Percentiles rank a stretch among this genome's conserved stretches.
Conservation (phyloP, 2,113 vertebrate species). For the Polyodon spathula region DNA sequence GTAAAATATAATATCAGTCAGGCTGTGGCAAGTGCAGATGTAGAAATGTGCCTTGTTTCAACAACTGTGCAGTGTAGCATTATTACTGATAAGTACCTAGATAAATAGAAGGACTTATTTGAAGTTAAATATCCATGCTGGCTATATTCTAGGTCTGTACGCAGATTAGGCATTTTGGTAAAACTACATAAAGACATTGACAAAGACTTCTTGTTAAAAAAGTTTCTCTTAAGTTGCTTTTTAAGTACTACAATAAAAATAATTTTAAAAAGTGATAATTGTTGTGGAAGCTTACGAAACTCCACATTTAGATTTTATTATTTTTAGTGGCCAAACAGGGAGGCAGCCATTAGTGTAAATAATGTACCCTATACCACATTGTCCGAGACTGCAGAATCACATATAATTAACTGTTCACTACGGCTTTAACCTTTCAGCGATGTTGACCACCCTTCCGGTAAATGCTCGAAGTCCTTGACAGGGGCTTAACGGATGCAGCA, state of each 20-base stretch:
- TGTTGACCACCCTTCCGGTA: background rate
- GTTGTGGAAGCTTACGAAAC: too few species aligned
- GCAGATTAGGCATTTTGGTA: background rate
- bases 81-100: background rate
- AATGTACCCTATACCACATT: background rate
- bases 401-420: conserved; percentile 4
- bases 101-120: background rate
- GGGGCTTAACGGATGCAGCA: background rate
- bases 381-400: background rate
- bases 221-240: too few species aligned
- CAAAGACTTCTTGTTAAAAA: background rate
- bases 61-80: background rate
- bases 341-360: too few species aligned
- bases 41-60: background rate
- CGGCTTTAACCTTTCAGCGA: background rate
- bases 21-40: background rate
- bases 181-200: background rate
- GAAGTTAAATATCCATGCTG: background rate
- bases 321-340: background rate
- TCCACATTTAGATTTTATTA: too few species aligned
- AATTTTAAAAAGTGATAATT: too few species aligned
- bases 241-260: too few species aligned
- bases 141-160: background rate
- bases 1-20: background rate
- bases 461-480: background rate